Evolutionary conservation across 1,140 invertebrate species (phyloP), one percentile per base, ranked within the genome.

Genomic region (Nymphalis io): DNA sequence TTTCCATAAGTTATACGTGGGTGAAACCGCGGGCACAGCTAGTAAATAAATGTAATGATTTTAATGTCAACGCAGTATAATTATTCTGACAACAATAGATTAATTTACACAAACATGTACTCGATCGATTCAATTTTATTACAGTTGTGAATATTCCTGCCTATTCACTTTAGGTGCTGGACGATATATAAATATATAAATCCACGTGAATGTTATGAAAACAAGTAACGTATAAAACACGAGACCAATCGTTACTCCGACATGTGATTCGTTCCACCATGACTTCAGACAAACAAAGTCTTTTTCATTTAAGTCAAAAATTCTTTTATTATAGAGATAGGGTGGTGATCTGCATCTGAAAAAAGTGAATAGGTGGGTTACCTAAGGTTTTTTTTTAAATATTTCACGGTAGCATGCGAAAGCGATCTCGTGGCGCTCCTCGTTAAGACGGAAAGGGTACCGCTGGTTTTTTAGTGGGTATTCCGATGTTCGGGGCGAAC

Each of bases 141-240:
- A 33, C 6, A 33, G 27, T 12, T 51, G 5, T 10, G 42, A 57
- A 53, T 70, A 70, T 21, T 59, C 61, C 20, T 60, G 55, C n/a
- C 16, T 64, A 18, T 70, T 63, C 12, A 70, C 61, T 16, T n/a
- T 40, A 4, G 63, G 40, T n/a, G 10, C 38, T 0, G 70, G 70
- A 12, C 53, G 42, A 16, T 72, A 72, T 33, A 75, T 21, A 46
- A 69, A 69, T 16, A 53, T 55, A 23, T 72, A 75, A 18, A 72
- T 69, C 73, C 68, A 66, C 3, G 64, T 39, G n/a, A 75, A n/a
- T 8, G 70, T 67, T 0, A 66, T 40, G 0, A 59, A 18, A 0
- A 75, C 20, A 16, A 75, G 39, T 18, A 65, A 11, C 16, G 40
- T 44, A 23, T 72, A 75, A 16, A 69, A 18, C 0, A 65, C 12